A percentile compares a stretch with the other conserved stretches of the same genome.
These are phyloP conservation scores for Chiloscyllium plagiosum DNA, from an alignment of 2,113 vertebrate genomes.

Conservation along the genomic window DNA sequence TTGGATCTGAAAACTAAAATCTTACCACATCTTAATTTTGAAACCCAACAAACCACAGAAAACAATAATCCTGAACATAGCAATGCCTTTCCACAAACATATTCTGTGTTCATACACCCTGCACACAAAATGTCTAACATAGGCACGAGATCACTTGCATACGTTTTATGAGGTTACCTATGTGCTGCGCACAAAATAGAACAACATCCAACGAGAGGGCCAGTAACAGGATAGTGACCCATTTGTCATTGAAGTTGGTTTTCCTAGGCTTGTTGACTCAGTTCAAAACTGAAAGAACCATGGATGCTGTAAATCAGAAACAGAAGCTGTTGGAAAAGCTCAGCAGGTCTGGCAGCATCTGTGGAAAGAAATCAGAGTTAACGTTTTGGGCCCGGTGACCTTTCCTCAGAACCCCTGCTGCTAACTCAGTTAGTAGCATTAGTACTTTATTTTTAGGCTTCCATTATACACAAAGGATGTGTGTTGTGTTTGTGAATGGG, in stretches of 20 bases:
- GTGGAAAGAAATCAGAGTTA: too few relatives aligned
- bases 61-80: neutral
- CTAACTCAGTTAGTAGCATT: neutral
- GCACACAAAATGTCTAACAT: neutral
- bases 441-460: neutral
- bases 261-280: neutral
- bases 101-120: neutral
- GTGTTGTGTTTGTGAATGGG: too few relatives aligned
- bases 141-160: neutral
- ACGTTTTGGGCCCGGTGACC: too few relatives aligned
- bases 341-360: too few relatives aligned
- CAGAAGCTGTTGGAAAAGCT: too few relatives aligned
- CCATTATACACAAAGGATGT: too few relatives aligned
- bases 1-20: neutral
- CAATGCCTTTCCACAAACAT: neutral
- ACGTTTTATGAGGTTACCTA: neutral
- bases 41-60: neutral
- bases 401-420: too few relatives aligned
- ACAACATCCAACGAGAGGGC: neutral
- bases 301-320: too few relatives aligned
- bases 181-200: neutral
- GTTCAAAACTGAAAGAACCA: too few relatives aligned
- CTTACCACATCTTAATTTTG: neutral
- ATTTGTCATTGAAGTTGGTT: neutral
- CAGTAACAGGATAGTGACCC: neutral